Evolutionary conservation across 2,797 vertebrate species (phyloP).

Genomic region (Cryptoprocta ferox): DNA sequence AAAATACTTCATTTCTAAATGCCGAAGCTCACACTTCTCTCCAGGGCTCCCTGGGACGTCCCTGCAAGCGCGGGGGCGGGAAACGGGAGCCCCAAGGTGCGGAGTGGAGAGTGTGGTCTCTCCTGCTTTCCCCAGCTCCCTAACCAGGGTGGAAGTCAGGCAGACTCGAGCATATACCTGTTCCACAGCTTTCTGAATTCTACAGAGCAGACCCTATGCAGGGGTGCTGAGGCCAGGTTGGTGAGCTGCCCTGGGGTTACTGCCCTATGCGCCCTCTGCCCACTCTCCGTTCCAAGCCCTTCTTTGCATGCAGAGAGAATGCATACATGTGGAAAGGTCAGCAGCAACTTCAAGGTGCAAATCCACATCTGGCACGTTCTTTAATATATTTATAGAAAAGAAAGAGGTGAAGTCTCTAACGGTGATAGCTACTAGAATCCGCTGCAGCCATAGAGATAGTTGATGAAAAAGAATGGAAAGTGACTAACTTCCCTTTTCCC

Average conservation of each 20-base stretch:
- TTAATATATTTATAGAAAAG: neutral
- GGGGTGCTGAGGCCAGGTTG: neutral
- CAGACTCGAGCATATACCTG: neutral
- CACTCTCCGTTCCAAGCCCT: no score
- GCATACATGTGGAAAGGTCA: fast-evolving
- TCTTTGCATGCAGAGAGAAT: neutral
- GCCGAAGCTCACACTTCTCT: no score
- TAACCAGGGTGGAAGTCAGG: fast-evolving
- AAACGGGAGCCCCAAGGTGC: neutral
- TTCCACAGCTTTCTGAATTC: neutral
- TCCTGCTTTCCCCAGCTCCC: fast-evolving
- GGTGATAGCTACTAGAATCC: neutral
- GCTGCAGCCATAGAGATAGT: neutral
- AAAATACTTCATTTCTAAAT: neutral
- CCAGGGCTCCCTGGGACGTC: no score
- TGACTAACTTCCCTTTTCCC: neutral
- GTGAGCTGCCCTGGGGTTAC: neutral
- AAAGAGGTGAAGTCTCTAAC: neutral
- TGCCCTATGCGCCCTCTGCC: neutral
- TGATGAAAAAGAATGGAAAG: neutral
- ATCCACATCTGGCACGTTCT: neutral
- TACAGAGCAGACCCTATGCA: neutral
- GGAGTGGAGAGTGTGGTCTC: neutral
- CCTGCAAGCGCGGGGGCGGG: neutral
- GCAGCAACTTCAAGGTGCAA: neutral